Evolutionary conservation across 2,888 invertebrate genomes (phyloP).

Genomic region (Beris morrisii): DNA sequence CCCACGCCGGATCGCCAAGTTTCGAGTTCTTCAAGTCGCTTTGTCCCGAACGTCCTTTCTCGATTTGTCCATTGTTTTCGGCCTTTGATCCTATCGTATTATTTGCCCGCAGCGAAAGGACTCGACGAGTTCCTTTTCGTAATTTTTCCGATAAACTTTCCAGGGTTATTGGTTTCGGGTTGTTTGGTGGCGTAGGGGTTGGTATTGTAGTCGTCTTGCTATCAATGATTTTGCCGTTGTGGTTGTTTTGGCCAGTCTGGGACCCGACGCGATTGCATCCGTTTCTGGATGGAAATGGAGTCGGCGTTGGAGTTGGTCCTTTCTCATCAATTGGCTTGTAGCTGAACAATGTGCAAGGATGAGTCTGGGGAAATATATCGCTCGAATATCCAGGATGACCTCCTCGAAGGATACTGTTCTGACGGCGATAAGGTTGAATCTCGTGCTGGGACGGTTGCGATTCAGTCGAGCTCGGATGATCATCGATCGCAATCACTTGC

Average conservation of each 20-base stretch:
- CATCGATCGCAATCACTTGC: constrained; percentile 23
- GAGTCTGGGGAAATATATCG: constrained; percentile 10
- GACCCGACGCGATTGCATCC: not conserved
- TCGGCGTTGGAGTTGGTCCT: not conserved
- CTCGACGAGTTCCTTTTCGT: constrained; percentile 36
- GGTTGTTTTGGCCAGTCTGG: constrained; percentile 8
- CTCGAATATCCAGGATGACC: not conserved
- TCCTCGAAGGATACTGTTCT: constrained; percentile 1
- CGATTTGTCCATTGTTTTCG: constrained; percentile 3
- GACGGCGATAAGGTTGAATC: not conserved
- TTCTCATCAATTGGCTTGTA: not conserved
- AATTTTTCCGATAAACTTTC: constrained; percentile 40
- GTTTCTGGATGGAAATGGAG: not conserved
- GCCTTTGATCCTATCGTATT: constrained; percentile 8
- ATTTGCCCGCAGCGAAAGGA: constrained; percentile 26
- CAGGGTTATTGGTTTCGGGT: constrained; percentile 23
- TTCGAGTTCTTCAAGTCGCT: not conserved
- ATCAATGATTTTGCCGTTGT: constrained; percentile 9
- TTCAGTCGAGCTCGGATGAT: constrained; percentile 1
- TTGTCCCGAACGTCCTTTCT: not conserved
- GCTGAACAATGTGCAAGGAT: not conserved
- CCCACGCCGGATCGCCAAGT: constrained; percentile 13
- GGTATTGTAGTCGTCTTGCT: not conserved
- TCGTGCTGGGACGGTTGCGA: not conserved
- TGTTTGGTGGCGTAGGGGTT: not conserved